Conservation (phyloP, 1,140 invertebrate genomes). For the Cyclargus thomasi region DNA sequence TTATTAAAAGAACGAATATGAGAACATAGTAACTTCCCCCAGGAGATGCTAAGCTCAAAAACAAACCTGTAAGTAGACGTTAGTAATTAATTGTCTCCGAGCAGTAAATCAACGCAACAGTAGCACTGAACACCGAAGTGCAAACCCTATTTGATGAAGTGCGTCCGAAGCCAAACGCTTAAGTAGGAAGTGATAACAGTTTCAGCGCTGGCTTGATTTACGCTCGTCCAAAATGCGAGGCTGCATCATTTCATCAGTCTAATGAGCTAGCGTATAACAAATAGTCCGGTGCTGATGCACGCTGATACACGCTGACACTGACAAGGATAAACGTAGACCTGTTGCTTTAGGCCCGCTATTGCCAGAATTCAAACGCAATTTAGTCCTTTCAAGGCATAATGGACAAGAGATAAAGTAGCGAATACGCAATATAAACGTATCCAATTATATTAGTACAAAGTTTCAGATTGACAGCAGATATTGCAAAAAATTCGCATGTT, state of each 20-base stretch:
- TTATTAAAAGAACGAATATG: too few species aligned
- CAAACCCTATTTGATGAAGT: not conserved
- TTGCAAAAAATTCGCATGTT: too few species aligned
- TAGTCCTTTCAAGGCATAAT: not conserved
- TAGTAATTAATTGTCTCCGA: too few species aligned
- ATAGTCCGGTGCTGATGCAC: not conserved
- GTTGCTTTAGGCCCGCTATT: not conserved
- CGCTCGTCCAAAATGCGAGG: not conserved
- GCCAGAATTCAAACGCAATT: not conserved
- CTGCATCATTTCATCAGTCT: slow-evolving; percentile 1
- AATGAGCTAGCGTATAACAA: not conserved
- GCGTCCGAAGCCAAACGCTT: slow-evolving; percentile 1
- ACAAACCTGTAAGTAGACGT: too few species aligned
- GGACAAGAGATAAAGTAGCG: too few species aligned
- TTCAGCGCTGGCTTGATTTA: not conserved
- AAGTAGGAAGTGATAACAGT: slow-evolving; percentile 3
- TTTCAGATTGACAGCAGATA: too few species aligned
- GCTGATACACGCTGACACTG: not conserved
- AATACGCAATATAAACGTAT: too few species aligned
- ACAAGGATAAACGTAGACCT: not conserved
- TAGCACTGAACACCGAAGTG: not conserved
- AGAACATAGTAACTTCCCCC: too few species aligned
- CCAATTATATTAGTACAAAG: too few species aligned
- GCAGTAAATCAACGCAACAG: not conserved
- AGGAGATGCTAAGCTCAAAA: too few species aligned